Evolutionary conservation across 2,113 vertebrate genomes (phyloP).

Genomic region (Triplophysa tibetana): DNA sequence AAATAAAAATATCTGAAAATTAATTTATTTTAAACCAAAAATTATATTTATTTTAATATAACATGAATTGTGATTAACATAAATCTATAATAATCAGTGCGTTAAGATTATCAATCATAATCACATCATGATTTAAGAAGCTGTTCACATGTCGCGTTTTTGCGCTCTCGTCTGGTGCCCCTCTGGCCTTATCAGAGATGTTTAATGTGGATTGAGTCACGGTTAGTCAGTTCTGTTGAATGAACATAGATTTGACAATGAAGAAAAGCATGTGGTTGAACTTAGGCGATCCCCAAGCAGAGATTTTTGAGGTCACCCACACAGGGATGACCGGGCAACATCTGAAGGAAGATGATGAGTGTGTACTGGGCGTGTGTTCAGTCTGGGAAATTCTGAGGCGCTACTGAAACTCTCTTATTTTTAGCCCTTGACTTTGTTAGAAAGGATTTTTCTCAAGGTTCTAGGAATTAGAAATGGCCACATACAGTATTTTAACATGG

Average conservation of each 20-base stretch:
- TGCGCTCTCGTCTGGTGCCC: no score
- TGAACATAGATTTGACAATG: constrained; percentile 32
- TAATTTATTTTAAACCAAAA: no score
- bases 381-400: not conserved
- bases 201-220: not conserved
- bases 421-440: not conserved
- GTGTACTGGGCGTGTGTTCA: constrained; percentile 7
- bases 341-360: constrained; percentile 21
- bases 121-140: no score
- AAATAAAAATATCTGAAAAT: no score
- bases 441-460: not conserved
- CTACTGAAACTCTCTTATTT: constrained; percentile 9
- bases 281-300: constrained; percentile 19
- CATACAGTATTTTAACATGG: no score
- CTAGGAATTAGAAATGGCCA: not conserved
- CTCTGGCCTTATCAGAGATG: no score
- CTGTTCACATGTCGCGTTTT: no score
- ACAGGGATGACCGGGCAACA: constrained; percentile 33
- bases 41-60: no score
- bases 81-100: no score
- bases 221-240: constrained; percentile 21
- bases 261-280: constrained; percentile 26
- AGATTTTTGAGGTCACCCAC: constrained; percentile 27
- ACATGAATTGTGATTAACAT: no score
- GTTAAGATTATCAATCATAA: no score